Evolutionary conservation across 2,797 vertebrate species (phyloP).

Genomic region (Phyllotis vaccarum): DNA sequence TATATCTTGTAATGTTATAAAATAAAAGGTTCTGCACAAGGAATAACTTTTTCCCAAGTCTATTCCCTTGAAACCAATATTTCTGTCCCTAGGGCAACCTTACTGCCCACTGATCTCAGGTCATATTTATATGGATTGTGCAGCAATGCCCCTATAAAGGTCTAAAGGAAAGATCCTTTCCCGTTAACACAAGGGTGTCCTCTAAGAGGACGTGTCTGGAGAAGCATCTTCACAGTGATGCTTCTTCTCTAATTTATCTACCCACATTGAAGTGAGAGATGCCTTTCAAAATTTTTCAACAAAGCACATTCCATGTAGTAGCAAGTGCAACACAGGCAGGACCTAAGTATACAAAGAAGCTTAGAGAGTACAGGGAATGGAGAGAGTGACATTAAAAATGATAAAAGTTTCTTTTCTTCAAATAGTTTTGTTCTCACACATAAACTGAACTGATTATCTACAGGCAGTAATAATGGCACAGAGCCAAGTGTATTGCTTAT

Average conservation of each 20-base stretch:
- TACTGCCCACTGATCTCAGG: neutral
- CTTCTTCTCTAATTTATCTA: slow-evolving; percentile 20
- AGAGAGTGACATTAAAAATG: neutral
- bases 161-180: slow-evolving; percentile 1
- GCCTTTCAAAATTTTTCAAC: slow-evolving; percentile 5
- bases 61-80: neutral
- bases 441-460: slow-evolving; percentile 40
- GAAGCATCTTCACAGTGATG: neutral
- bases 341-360: neutral
- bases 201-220: slow-evolving; percentile 14
- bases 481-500: neutral
- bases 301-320: neutral
- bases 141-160: neutral
- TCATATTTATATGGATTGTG: neutral
- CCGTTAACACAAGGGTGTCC: neutral
- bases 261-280: neutral
- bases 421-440: slow-evolving; percentile 32
- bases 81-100: neutral
- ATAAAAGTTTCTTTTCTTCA: neutral
- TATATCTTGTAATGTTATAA: neutral
- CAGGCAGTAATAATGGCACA: neutral
- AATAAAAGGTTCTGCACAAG: slow-evolving; percentile 7
- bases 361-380: neutral
- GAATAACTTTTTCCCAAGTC: neutral
- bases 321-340: neutral